Evolutionary conservation across 2,888 invertebrate genomes (phyloP), one percentile per base, ranked within the genome.

Genomic region (Campaea margaritaria): DNA sequence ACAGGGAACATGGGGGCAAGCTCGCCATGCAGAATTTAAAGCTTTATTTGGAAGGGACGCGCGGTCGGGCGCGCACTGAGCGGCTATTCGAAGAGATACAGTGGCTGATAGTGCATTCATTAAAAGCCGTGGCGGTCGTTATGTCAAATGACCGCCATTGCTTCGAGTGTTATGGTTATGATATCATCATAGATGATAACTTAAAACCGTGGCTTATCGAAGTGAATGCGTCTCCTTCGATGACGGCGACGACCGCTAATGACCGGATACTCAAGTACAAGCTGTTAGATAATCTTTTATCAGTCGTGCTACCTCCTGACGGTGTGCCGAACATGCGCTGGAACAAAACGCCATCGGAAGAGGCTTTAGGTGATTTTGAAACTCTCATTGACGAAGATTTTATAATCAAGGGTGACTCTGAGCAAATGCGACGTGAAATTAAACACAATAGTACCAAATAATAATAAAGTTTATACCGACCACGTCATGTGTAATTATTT

Each of bases 131-230:
- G 1, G 95, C 97, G 3, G 96, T 97, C 11, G 96, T 97, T 14
- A 97, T 98, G 94, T 96, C 97, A 0, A 98, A 96, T 74, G 98
- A 98, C 89, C 93, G 97, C 54, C 97, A 97, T 84, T 97, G 97
- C 81, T 97, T 96, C 83, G 97, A 97, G 85, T 97, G 97, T 78
- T 98, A 98, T 79, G 98, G 98, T 52, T 98, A 97, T 83, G 98
- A 98, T 79, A 98, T 98, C 54, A 98, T 98, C 70, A 97, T 98
- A 70, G 98, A 98, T 84, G 96, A 97, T 79, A 96, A 96, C 77
- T 89, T 98, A 46, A 98, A 98, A 83, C 98, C 98, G 0, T 98
- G 97, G 97, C 92, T 97, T 44, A 96, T 97, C 66, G 97, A 97
- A 91, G 97, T 97, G 44, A 99, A 99, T 83, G 97, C 98, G 3